Percentiles rank a stretch among this genome's conserved stretches.
phyloP scores from a whole-genome alignment of 2,888 invertebrate genomes.

The Hypercompe scribonia region DNA sequence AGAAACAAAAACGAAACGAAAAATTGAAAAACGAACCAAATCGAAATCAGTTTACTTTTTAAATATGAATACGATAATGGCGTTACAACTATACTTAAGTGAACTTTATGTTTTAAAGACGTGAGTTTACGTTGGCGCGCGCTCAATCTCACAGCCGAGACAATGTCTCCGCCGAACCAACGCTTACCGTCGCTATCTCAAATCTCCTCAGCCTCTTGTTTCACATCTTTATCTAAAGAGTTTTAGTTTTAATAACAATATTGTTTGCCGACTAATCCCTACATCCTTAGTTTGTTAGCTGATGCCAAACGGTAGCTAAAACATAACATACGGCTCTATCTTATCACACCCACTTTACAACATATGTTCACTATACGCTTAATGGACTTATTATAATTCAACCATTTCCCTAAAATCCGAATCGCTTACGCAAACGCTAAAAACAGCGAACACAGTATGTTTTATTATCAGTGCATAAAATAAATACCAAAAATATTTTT shows the following conservation, averaged over 20 bases:
- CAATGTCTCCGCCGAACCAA: conserved; percentile 56
- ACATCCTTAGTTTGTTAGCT: conserved; percentile 74
- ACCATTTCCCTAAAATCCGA: conserved; percentile 79
- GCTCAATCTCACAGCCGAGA: conserved; percentile 50
- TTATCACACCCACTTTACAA: conserved; percentile 83
- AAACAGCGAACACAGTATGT: conserved; percentile 70
- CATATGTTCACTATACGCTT: conserved; percentile 79
- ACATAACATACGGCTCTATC: conserved; percentile 85
- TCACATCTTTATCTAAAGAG: conserved; percentile 77
- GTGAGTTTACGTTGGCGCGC: conserved; percentile 30
- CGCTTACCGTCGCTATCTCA: conserved; percentile 70
- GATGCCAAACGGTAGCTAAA: conserved; percentile 83
- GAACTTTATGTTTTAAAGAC: conserved; percentile 23
- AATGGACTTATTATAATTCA: conserved; percentile 81
- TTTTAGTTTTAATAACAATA: conserved; percentile 75
- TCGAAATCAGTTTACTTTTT: neutral
- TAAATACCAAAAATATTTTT: conserved; percentile 28
- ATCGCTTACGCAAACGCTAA: conserved; percentile 64
- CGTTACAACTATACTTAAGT: neutral
- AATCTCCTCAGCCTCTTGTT: conserved; percentile 71
- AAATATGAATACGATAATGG: neutral
- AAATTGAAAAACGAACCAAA: neutral
- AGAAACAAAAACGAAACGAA: neutral
- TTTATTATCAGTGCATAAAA: conserved; percentile 46
- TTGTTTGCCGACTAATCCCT: conserved; percentile 81